Conservation (phyloP, 2,797 vertebrate genomes). For the Astyanax mexicanus region DNA sequence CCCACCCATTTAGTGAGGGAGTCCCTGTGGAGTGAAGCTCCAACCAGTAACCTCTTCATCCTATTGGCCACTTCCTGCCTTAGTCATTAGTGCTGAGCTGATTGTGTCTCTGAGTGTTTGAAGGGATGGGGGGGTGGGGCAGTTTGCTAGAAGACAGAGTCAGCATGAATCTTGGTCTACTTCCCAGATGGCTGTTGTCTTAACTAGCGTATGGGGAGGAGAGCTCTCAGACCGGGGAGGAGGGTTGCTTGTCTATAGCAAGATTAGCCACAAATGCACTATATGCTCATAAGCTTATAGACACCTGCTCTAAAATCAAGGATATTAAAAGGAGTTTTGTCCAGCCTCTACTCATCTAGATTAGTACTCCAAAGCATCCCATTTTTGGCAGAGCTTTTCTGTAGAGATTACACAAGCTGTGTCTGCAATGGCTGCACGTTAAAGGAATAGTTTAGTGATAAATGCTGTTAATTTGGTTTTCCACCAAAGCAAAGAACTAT, state of each 20-base stretch:
- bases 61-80: slow-evolving; percentile 15
- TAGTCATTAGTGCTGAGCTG: slow-evolving; percentile 22
- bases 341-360: too few relatives aligned
- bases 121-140: not conserved
- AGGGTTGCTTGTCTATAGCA: not conserved
- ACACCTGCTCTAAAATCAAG: not conserved
- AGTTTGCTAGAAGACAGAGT: slow-evolving; percentile 29
- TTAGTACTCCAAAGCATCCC: too few relatives aligned
- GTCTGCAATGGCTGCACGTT: too few relatives aligned
- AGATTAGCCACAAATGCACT: not conserved
- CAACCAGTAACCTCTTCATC: slow-evolving; percentile 10
- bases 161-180: slow-evolving; percentile 27
- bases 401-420: too few relatives aligned
- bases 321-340: too few relatives aligned
- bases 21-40: not conserved
- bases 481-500: too few relatives aligned
- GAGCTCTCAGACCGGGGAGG: not conserved
- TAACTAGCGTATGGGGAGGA: not conserved
- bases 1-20: not conserved
- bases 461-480: too few relatives aligned
- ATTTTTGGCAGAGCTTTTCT: too few relatives aligned
- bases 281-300: not conserved
- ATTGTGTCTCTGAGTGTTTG: slow-evolving; percentile 3
- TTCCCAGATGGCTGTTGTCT: slow-evolving; percentile 43
- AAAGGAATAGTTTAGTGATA: too few relatives aligned